Evolutionary conservation across 1,140 invertebrate species (phyloP).

Genomic region (Capitella teleta): DNA sequence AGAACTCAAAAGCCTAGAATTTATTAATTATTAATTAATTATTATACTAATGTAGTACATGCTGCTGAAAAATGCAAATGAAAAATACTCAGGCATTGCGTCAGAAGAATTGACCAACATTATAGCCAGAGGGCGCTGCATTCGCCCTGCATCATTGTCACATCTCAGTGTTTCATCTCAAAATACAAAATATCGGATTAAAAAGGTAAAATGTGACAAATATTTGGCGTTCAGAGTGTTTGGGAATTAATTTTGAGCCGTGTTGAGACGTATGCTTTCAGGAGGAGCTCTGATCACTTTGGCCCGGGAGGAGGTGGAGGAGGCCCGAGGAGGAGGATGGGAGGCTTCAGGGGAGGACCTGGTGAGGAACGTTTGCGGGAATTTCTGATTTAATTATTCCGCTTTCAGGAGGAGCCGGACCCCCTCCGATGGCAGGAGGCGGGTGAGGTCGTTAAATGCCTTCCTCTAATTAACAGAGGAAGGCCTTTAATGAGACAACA

Average conservation of each 20-base stretch:
- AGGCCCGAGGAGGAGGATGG: slow-evolving; percentile 22
- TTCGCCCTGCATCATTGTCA: neutral
- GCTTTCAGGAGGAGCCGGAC: slow-evolving; percentile 16
- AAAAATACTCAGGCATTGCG: too few species aligned
- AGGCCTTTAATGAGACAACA: too few species aligned
- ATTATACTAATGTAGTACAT: too few species aligned
- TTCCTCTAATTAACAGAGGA: too few species aligned
- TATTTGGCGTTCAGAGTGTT: neutral
- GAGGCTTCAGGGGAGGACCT: slow-evolving; percentile 21
- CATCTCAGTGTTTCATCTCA: too few species aligned
- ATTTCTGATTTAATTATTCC: neutral
- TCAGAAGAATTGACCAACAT: too few species aligned
- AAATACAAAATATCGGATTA: too few species aligned
- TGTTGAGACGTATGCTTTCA: neutral
- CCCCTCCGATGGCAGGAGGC: slow-evolving; percentile 24
- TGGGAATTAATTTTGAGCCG: neutral
- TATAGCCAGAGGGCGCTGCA: neutral
- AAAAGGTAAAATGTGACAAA: neutral
- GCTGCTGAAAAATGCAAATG: too few species aligned
- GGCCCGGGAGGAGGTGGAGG: slow-evolving; percentile 3
- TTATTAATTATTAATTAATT: too few species aligned
- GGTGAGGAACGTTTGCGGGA: slow-evolving; percentile 15
- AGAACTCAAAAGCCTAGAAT: too few species aligned
- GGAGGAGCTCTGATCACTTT: neutral
- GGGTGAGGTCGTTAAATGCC: slow-evolving; percentile 25